A percentile compares a stretch with the other conserved stretches of the same genome.
These are phyloP conservation scores for Rhamphomyia laevipes DNA, from an alignment of 2,888 invertebrate species.

Conservation along the genomic window DNA sequence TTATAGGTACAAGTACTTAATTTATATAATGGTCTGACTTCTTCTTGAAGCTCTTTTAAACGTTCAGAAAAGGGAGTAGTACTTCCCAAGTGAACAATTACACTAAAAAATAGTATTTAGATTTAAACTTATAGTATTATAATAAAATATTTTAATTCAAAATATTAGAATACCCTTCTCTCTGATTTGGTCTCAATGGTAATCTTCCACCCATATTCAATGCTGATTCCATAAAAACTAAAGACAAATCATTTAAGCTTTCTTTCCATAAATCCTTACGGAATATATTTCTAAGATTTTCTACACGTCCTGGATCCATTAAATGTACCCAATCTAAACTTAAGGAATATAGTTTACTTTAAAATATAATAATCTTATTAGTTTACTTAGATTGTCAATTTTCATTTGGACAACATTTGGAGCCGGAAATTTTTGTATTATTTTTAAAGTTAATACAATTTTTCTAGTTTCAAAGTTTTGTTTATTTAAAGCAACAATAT, in stretches of 20 bases:
- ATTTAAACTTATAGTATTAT: not conserved
- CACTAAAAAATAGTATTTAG: slow-evolving; percentile 33
- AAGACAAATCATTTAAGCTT: slow-evolving; percentile 60
- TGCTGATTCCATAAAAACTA: slow-evolving; percentile 76
- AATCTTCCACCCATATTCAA: slow-evolving; percentile 72
- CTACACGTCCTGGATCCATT: slow-evolving; percentile 61
- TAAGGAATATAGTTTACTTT: no score
- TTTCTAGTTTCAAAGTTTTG: slow-evolving; percentile 65
- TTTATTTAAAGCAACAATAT: slow-evolving; percentile 65
- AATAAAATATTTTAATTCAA: not conserved
- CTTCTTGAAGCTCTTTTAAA: slow-evolving; percentile 46
- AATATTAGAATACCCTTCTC: slow-evolving; percentile 53
- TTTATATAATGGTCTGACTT: slow-evolving; percentile 69
- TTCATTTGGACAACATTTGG: slow-evolving; percentile 72
- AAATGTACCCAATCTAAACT: slow-evolving; percentile 66
- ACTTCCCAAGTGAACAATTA: slow-evolving; percentile 73
- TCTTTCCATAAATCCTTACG: slow-evolving; percentile 66
- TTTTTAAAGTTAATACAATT: slow-evolving; percentile 48
- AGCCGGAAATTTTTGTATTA: slow-evolving; percentile 56
- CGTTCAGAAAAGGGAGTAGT: slow-evolving; percentile 53
- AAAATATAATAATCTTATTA: no score
- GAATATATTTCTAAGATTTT: slow-evolving; percentile 64
- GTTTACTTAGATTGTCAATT: slow-evolving; percentile 62
- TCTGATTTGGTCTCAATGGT: slow-evolving; percentile 70
- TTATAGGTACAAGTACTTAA: slow-evolving; percentile 74